Evolutionary conservation across 2,113 vertebrate species (phyloP).

Genomic region (Macquaria ambigua): DNA sequence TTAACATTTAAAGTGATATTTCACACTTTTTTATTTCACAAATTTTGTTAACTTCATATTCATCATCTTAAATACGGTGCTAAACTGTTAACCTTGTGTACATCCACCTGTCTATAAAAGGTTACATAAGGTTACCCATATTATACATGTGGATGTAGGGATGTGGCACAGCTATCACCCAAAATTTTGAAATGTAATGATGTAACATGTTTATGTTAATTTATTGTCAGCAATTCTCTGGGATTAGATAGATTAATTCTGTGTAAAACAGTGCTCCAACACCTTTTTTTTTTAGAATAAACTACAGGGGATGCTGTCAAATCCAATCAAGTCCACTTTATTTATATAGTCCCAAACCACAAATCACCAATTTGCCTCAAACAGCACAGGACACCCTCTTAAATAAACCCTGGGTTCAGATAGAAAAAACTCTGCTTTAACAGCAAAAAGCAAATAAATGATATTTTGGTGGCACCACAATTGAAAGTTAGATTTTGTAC

Average conservation of each 20-base stretch:
- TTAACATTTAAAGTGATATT: constrained; percentile 30
- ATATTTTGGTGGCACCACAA: too few species aligned
- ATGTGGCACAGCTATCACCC: neutral
- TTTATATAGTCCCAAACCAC: neutral
- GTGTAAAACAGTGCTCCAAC: neutral
- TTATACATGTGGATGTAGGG: neutral
- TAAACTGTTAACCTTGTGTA: neutral
- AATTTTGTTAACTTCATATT: constrained; percentile 7
- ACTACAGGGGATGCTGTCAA: neutral
- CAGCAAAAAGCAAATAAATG: neutral
- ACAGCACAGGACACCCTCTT: neutral
- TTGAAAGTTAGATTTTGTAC: too few species aligned
- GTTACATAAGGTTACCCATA: neutral
- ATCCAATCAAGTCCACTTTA: neutral
- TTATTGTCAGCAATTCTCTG: neutral
- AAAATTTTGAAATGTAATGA: neutral
- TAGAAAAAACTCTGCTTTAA: neutral
- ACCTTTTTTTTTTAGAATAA: neutral
- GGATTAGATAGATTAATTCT: neutral
- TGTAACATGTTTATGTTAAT: neutral
- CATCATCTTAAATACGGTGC: constrained; percentile 1
- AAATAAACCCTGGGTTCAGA: neutral
- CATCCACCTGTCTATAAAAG: neutral
- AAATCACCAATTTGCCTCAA: neutral
- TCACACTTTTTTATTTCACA: constrained; percentile 16